A percentile compares a stretch with the other conserved stretches of the same genome.
Evolutionary conservation across 2,113 vertebrate genomes (phyloP).

Genomic region (Talpa occidentalis): DNA sequence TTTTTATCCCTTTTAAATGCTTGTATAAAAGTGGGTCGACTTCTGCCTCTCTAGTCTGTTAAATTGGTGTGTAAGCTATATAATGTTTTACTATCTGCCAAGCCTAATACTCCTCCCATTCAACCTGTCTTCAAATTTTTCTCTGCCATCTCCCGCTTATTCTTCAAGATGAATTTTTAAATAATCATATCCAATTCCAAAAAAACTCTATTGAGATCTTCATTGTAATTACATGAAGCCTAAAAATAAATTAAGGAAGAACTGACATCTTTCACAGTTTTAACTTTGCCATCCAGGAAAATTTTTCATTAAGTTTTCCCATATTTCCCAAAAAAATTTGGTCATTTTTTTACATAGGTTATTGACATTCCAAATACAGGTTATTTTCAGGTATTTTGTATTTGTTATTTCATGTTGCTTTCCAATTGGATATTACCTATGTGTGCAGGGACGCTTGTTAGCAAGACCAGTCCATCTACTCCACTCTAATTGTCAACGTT

Average conservation of each 20-base stretch:
- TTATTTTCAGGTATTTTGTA: neutral
- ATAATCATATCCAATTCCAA: slow-evolving; percentile 36
- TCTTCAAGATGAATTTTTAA: slow-evolving; percentile 38
- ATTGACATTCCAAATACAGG: neutral
- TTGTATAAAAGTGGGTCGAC: neutral
- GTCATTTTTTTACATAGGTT: neutral
- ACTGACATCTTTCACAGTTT: slow-evolving; percentile 10
- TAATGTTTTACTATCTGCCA: neutral
- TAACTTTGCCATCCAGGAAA: neutral
- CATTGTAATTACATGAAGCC: neutral
- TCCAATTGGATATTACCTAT: neutral
- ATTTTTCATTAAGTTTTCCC: slow-evolving; percentile 14
- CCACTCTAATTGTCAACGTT: neutral
- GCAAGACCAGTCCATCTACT: neutral
- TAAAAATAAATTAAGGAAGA: slow-evolving; percentile 51
- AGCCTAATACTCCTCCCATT: slow-evolving; percentile 3
- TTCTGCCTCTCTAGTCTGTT: neutral
- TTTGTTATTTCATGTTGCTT: neutral
- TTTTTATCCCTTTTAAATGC: slow-evolving; percentile 14
- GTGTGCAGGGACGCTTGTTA: neutral
- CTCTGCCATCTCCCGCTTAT: slow-evolving; percentile 44
- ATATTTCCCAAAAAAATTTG: slow-evolving; percentile 14
- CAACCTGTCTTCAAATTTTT: slow-evolving; percentile 31
- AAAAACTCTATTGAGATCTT: slow-evolving; percentile 43
- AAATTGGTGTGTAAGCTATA: neutral